Evolutionary conservation across 2,113 vertebrate genomes (phyloP).

Genomic region (Dolichallabes microphthalmus): DNA sequence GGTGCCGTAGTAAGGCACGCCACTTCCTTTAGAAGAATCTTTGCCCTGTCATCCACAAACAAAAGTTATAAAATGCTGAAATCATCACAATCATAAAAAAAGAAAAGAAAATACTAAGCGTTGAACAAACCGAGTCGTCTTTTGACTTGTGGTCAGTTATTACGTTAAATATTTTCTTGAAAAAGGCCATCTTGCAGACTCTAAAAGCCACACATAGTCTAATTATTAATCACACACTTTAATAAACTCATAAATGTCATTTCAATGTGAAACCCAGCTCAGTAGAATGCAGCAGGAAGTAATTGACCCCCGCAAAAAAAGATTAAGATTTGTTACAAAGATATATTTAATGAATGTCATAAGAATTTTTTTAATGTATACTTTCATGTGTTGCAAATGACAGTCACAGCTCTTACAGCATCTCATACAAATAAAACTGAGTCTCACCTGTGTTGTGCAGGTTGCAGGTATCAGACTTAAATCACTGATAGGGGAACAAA

Average conservation of each 20-base stretch:
- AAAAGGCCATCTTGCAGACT: conserved; percentile 31
- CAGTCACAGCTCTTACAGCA: not conserved
- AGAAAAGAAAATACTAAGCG: not conserved
- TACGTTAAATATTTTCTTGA: conserved; percentile 17
- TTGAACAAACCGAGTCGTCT: conserved; percentile 23
- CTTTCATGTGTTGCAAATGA: not conserved
- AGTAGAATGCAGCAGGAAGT: not conserved
- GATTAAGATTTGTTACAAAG: not conserved
- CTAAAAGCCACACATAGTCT: not conserved
- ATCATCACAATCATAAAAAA: not conserved
- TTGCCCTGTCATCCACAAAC: conserved; percentile 10
- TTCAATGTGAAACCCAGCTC: not conserved
- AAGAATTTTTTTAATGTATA: not conserved
- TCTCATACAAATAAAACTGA: not conserved
- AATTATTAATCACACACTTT: not conserved
- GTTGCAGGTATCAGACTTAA: conserved; percentile 8
- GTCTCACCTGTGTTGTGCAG: not conserved
- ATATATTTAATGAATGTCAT: not conserved
- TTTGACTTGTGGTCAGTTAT: conserved; percentile 31
- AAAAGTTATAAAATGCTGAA: not conserved
- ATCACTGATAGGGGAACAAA: not conserved
- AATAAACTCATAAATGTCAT: not conserved
- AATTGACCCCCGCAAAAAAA: not conserved
- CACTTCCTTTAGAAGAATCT: conserved; percentile 54
- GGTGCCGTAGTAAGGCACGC: conserved; percentile 66